phyloP scores from a whole-genome alignment of 92 coral and sea anemone genomes.

The Porites lobata region DNA sequence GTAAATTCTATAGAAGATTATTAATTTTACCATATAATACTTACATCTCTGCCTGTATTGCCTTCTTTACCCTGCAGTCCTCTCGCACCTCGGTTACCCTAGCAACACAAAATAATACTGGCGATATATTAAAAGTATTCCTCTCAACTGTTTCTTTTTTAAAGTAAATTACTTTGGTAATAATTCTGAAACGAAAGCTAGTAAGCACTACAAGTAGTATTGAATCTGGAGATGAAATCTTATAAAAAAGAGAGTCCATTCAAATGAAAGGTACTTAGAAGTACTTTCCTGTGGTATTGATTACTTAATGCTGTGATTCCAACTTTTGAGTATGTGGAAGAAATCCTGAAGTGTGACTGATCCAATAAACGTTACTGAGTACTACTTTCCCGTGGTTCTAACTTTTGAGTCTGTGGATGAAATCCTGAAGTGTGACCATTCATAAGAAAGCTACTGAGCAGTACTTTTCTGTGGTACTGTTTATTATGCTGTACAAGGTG shows the following conservation, averaged over 20 bases:
- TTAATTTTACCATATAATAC: not conserved
- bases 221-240: too few relatives aligned
- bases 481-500: not conserved
- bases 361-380: not conserved
- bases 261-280: too few relatives aligned
- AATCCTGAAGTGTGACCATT: not conserved
- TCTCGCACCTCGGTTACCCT: conserved; percentile 33
- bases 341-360: not conserved
- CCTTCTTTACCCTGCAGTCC: conserved; percentile 41
- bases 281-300: not conserved
- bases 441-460: not conserved
- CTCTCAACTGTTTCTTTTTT: not conserved
- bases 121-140: not conserved
- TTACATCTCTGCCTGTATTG: conserved; percentile 38
- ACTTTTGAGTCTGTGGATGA: not conserved
- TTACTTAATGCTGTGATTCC: too few relatives aligned
- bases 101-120: not conserved
- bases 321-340: not conserved
- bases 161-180: too few relatives aligned
- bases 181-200: too few relatives aligned
- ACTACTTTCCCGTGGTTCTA: not conserved
- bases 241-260: too few relatives aligned
- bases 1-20: not conserved
- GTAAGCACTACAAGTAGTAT: too few relatives aligned
- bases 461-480: not conserved